Conservation (phyloP, 2,113 vertebrate species). For the Poecilia latipinna region DNA sequence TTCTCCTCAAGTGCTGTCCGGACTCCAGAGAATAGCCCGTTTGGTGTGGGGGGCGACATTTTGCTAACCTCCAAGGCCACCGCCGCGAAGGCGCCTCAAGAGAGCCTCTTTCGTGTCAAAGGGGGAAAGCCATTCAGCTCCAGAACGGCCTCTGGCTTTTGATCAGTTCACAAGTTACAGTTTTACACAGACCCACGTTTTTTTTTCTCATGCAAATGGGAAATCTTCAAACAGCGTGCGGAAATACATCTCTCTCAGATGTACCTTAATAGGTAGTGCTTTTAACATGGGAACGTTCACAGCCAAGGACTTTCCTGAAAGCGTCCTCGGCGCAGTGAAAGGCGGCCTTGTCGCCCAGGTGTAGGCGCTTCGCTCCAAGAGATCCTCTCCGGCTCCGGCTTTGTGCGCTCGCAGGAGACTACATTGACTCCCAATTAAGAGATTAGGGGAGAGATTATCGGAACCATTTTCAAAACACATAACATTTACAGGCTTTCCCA, state of each 20-base stretch:
- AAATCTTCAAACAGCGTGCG: constrained; percentile 78
- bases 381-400: constrained; percentile 53
- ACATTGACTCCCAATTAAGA: constrained; percentile 78
- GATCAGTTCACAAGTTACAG: constrained; percentile 87
- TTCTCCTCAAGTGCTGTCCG: constrained; percentile 74
- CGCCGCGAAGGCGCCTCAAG: constrained; percentile 77
- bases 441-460: constrained; percentile 75
- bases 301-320: constrained; percentile 76
- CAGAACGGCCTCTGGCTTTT: constrained; percentile 78
- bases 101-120: constrained; percentile 83
- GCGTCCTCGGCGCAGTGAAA: constrained; percentile 72
- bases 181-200: constrained; percentile 72
- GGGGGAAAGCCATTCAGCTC: constrained; percentile 78
- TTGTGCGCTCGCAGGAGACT: constrained; percentile 64
- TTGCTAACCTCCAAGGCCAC: constrained; percentile 85
- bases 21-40: constrained; percentile 73
- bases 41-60: constrained; percentile 75
- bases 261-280: constrained; percentile 75
- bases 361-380: constrained; percentile 61
- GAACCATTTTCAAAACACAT: constrained; percentile 67
- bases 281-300: constrained; percentile 78
- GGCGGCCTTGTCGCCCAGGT: constrained; percentile 71
- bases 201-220: constrained; percentile 84
- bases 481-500: constrained; percentile 70
- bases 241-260: constrained; percentile 80